Percentiles rank a stretch among this genome's conserved stretches.
Conservation (phyloP, 2,113 vertebrate species). For the Atherinomorus stipes region DNA sequence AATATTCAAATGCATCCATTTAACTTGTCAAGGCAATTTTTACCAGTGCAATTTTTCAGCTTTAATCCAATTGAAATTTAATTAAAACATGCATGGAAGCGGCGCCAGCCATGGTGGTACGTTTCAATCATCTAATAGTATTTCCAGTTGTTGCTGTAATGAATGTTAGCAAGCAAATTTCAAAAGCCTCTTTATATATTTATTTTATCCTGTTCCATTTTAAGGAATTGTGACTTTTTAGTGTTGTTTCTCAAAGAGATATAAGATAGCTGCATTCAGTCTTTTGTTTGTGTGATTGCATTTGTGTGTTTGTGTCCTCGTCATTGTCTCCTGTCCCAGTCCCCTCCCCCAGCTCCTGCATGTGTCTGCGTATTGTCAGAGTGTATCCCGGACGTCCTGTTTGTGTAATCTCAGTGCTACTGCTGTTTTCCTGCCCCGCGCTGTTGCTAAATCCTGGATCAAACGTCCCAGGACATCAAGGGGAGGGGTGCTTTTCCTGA, state of each 20-base stretch:
- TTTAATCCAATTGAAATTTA: background rate
- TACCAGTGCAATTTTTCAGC: background rate
- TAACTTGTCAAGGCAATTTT: background rate
- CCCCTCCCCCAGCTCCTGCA: background rate
- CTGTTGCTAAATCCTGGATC: conserved; percentile 53
- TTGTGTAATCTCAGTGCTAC: conserved; percentile 54
- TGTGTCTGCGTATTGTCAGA: conserved; percentile 44
- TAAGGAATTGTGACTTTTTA: background rate
- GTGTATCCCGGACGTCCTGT: conserved; percentile 70
- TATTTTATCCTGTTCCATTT: too few relatives aligned
- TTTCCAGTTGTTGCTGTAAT: background rate
- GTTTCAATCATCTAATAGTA: background rate
- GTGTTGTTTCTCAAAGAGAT: conserved; percentile 9
- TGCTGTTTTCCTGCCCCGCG: conserved; percentile 57
- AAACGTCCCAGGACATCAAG: conserved; percentile 23
- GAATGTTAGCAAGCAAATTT: background rate
- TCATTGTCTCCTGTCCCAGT: conserved; percentile 2
- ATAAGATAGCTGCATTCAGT: background rate
- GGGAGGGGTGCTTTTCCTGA: background rate
- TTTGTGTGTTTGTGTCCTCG: conserved; percentile 5
- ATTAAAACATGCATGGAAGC: background rate
- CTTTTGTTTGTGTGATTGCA: conserved; percentile 18
- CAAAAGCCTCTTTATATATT: too few relatives aligned
- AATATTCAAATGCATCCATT: too few relatives aligned
- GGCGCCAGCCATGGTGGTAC: too few relatives aligned